A percentile compares a stretch with the other conserved stretches of the same genome.
Evolutionary conservation across 2,888 invertebrate species (phyloP).

Genomic region (Apotomis capreana): DNA sequence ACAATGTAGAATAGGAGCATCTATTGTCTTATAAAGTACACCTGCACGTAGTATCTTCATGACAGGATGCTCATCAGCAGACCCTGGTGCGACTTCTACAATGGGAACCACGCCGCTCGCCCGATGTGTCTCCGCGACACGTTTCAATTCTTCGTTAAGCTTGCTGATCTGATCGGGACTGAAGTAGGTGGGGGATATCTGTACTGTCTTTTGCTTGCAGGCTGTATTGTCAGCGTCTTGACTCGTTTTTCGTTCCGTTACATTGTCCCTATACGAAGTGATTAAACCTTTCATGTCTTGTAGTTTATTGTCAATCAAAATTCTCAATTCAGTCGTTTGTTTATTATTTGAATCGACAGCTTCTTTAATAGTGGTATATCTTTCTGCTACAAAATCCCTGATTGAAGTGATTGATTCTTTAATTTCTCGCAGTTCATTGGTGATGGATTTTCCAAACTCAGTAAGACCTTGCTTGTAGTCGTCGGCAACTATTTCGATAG

Average conservation of each 20-base stretch:
- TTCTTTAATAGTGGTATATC: background rate
- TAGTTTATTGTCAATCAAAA: too few relatives aligned
- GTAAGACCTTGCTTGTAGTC: background rate
- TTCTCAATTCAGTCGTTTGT: background rate
- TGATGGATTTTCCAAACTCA: background rate
- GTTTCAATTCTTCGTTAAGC: background rate
- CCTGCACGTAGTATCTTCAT: background rate
- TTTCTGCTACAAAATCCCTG: background rate
- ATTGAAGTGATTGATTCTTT: background rate
- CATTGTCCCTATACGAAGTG: too few relatives aligned
- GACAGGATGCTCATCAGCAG: background rate
- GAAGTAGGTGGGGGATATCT: slow-evolving; percentile 11
- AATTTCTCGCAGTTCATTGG: background rate
- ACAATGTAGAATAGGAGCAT: fast-evolving
- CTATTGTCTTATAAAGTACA: background rate
- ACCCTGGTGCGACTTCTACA: background rate
- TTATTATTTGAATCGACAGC: background rate
- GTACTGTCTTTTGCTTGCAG: background rate
- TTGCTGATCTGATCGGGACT: slow-evolving; percentile 7
- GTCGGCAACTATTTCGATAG: background rate
- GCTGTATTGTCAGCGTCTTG: background rate
- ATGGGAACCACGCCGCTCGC: background rate
- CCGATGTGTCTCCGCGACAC: background rate
- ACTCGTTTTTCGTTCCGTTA: background rate
- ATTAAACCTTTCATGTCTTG: background rate